Conservation (phyloP, 2,113 vertebrate genomes). For the Caretta caretta region DNA sequence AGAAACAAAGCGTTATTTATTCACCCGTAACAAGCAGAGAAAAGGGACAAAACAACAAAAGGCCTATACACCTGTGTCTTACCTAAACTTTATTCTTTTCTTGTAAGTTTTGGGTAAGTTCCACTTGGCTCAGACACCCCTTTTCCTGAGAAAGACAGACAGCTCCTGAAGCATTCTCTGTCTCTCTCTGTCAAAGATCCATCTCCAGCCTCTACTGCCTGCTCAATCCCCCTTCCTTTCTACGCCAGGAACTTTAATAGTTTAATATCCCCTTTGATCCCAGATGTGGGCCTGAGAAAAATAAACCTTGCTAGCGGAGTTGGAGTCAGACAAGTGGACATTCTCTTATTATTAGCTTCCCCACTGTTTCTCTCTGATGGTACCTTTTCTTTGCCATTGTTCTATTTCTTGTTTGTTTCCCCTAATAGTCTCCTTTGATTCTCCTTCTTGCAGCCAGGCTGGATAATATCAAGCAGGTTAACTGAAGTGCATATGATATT, state of each 20-base stretch:
- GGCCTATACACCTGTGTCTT: neutral
- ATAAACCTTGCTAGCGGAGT: neutral
- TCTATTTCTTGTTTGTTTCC: neutral
- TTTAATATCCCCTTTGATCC: neutral
- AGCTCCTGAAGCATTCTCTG: neutral
- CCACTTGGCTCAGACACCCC: neutral
- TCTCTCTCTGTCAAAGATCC: neutral
- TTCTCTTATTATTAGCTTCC: neutral
- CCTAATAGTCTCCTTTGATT: neutral
- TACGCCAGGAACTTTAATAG: neutral
- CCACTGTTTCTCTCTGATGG: neutral
- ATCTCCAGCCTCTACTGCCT: neutral
- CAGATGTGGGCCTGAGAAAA: neutral
- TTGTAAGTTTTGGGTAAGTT: neutral
- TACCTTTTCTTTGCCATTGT: neutral
- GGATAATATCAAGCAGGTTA: neutral
- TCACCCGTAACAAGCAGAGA: neutral
- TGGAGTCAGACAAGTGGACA: neutral
- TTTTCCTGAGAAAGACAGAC: neutral
- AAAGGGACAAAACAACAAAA: neutral
- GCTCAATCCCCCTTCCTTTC: neutral
- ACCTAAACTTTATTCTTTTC: neutral
- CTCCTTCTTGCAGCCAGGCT: too few species aligned
- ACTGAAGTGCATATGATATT: neutral
- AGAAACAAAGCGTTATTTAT: neutral